phyloP scores from a whole-genome alignment of 2,888 invertebrate genomes.

The Morpho deidamia region DNA sequence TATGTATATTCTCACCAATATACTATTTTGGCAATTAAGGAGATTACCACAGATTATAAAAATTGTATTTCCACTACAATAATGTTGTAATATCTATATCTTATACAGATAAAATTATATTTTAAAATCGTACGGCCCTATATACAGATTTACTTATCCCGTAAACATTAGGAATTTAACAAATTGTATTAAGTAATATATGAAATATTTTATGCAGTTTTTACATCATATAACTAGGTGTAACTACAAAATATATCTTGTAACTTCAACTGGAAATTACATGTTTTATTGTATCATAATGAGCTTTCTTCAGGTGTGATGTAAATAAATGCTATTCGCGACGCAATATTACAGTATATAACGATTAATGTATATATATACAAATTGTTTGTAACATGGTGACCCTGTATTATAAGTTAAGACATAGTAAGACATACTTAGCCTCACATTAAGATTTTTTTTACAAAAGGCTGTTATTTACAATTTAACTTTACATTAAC shows the following conservation, averaged over 20 bases:
- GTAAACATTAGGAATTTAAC: conserved; percentile 15
- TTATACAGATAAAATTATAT: conserved; percentile 17
- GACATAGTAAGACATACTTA: conserved; percentile 45
- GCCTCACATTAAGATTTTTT: conserved; percentile 56
- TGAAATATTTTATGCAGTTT: conserved; percentile 22
- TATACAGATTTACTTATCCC: conserved; percentile 14
- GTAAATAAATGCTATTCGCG: conserved; percentile 59
- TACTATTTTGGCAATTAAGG: conserved; percentile 77
- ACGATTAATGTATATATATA: conserved; percentile 47
- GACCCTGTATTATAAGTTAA: conserved; percentile 59
- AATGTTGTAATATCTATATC: conserved; percentile 20
- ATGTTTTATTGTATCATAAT: conserved; percentile 35
- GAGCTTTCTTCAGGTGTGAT: conserved; percentile 77
- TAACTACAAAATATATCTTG: conserved; percentile 14
- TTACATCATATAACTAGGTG: conserved; percentile 23
- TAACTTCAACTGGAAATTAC: conserved; percentile 22
- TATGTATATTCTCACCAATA: conserved; percentile 26
- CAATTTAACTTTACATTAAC: conserved; percentile 40
- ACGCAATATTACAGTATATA: conserved; percentile 34
- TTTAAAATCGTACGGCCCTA: conserved; percentile 12
- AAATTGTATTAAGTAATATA: conserved; percentile 38
- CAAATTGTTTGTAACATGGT: conserved; percentile 55
- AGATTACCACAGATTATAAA: conserved; percentile 73
- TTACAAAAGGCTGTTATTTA: conserved; percentile 52
- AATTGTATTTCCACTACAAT: conserved; percentile 30